Evolutionary conservation across 2,888 invertebrate genomes (phyloP).

Genomic region (Pasiphila rectangulata): DNA sequence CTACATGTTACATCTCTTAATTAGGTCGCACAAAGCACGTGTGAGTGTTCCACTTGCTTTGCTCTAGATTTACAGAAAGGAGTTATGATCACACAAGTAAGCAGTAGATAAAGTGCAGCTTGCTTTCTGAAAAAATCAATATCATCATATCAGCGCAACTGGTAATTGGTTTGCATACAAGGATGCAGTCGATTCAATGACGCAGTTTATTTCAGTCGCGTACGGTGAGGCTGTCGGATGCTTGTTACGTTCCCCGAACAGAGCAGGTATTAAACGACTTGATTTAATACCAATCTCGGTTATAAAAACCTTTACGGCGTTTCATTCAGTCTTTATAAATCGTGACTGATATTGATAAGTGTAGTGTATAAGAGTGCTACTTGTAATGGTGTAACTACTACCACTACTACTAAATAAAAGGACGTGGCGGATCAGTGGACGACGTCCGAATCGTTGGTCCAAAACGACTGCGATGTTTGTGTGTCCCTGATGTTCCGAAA

Average conservation of each 20-base stretch:
- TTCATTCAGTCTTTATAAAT: too few relatives aligned
- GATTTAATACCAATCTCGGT: not conserved
- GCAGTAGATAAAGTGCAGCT: too few relatives aligned
- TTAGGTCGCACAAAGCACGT: constrained; percentile 19
- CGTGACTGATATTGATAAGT: too few relatives aligned
- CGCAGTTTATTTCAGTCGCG: constrained; percentile 54
- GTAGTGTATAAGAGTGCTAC: too few relatives aligned
- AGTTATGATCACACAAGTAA: too few relatives aligned
- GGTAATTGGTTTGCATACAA: constrained; percentile 19
- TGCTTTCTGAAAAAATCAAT: too few relatives aligned
- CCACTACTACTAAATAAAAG: too few relatives aligned
- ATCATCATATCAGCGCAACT: not conserved
- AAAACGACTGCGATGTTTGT: too few relatives aligned
- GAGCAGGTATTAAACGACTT: constrained; percentile 7
- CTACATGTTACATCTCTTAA: constrained; percentile 2
- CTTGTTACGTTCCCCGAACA: constrained; percentile 28
- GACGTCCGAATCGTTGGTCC: too few relatives aligned
- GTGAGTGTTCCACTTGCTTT: constrained; percentile 9
- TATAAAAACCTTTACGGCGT: not conserved
- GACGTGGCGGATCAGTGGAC: too few relatives aligned
- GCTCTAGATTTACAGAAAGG: constrained; percentile 6
- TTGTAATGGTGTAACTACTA: too few relatives aligned
- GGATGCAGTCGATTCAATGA: constrained; percentile 51
- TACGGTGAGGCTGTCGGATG: constrained; percentile 35
- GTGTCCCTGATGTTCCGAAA: too few relatives aligned